These are phyloP conservation scores for Drosophila maculinotata DNA, from an alignment of 2,888 invertebrate genomes.

Conservation along the genomic window DNA sequence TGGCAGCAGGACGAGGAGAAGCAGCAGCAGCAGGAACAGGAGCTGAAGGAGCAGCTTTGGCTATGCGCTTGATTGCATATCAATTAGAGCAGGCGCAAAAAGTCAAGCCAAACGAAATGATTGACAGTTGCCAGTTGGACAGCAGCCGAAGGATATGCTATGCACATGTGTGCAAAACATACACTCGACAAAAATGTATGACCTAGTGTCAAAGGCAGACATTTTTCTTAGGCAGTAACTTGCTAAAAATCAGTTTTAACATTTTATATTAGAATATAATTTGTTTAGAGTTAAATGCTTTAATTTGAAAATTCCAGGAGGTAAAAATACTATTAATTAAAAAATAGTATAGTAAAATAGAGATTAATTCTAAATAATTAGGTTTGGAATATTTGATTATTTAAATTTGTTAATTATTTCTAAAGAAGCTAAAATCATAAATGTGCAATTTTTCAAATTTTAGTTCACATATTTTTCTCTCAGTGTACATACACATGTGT, in stretches of 20 bases:
- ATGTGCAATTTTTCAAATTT: no score
- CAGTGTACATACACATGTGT: background rate
- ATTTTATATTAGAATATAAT: no score
- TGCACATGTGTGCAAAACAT: constrained; percentile 1
- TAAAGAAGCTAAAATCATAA: no score
- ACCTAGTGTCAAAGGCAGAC: background rate
- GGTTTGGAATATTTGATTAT: background rate
- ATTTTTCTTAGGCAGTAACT: no score
- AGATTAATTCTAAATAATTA: no score
- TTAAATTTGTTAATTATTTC: no score
- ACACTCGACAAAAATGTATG: background rate
- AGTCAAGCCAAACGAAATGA: constrained; percentile 77
- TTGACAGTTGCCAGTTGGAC: constrained; percentile 77
- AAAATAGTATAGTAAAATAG: no score
- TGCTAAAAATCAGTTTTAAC: no score
- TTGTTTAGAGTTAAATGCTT: no score
- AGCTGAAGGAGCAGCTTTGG: constrained; percentile 28
- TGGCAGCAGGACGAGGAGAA: constrained; percentile 3
- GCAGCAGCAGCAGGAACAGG: background rate
- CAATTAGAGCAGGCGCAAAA: constrained; percentile 79
- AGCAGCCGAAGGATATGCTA: constrained; percentile 32
- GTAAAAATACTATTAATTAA: no score
- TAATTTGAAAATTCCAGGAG: no score
- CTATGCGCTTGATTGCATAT: constrained; percentile 75
- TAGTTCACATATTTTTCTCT: background rate